These are phyloP conservation scores for Bradypodion ventrale DNA, from an alignment of 2,797 vertebrate species.

Conservation along the genomic window DNA sequence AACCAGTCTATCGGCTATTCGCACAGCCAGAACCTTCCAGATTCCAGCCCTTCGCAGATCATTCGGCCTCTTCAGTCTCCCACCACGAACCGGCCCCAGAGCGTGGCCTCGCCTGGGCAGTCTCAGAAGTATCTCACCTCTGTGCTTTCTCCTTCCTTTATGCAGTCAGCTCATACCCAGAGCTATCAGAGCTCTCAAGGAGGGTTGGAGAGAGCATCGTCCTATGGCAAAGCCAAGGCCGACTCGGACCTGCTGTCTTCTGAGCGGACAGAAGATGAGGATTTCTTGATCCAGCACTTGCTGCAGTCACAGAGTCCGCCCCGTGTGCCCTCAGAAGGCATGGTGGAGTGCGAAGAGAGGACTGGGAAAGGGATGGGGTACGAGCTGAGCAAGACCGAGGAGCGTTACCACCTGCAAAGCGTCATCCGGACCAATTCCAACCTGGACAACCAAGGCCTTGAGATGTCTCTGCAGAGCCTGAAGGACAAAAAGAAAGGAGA, in stretches of 20 bases:
- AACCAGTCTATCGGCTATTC: slow-evolving; percentile 78
- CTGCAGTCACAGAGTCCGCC: slow-evolving; percentile 89
- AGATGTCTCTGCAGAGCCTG: slow-evolving; percentile 89
- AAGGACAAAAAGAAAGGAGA: slow-evolving; percentile 82
- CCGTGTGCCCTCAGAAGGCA: slow-evolving; percentile 73
- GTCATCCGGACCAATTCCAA: slow-evolving; percentile 93
- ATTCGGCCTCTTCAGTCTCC: slow-evolving; percentile 91
- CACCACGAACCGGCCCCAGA: slow-evolving; percentile 80
- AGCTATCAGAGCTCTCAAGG: slow-evolving; percentile 58
- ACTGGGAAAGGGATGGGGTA: slow-evolving; percentile 81
- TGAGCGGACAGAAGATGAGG: slow-evolving; percentile 77
- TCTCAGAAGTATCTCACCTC: slow-evolving; percentile 88
- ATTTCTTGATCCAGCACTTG: slow-evolving; percentile 93
- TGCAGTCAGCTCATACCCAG: slow-evolving; percentile 75
- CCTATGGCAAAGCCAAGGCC: slow-evolving; percentile 70
- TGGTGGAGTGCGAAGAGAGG: slow-evolving; percentile 75
- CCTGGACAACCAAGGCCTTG: slow-evolving; percentile 85
- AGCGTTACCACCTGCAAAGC: slow-evolving; percentile 91
- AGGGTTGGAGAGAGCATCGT: slow-evolving; percentile 34
- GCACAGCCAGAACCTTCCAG: slow-evolving; percentile 65
- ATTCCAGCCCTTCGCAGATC: slow-evolving; percentile 92
- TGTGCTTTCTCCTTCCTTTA: slow-evolving; percentile 89
- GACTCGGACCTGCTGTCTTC: slow-evolving; percentile 81
- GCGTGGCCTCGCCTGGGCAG: slow-evolving; percentile 82
- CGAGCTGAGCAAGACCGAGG: slow-evolving; percentile 88